Evolutionary conservation across 2,113 vertebrate genomes (phyloP), one percentile per base, ranked within the genome.

Genomic region (Lagopus leucura): DNA sequence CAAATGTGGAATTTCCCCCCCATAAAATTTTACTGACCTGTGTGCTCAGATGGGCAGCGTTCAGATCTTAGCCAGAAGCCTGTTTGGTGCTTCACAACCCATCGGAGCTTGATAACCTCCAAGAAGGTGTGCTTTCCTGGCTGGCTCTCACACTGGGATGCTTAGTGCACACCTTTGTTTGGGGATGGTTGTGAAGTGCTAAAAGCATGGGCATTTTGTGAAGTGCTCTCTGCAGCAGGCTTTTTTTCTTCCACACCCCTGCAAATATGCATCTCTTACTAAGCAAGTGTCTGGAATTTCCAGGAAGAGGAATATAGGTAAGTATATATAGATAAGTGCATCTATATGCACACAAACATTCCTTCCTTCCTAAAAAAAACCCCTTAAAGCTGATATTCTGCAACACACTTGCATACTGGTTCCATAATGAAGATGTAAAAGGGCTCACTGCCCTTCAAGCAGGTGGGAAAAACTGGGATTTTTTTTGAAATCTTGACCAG

Each of bases 51-150:
- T 50, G 72, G 60, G 55, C 79, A 86, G 28, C 0, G 0, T 86
- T 67, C 90, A 91, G 79, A 63, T 77, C 86, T 88, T 86, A 74
- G 45, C 55, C 90, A 78, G 88, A 71, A 45, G 34, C 14, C 55
- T 65, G n/a, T 11, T 88, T 86, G 88, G 65, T 94, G 55, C 65
- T 82, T 48, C 85, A 91, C 30, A 79, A 94, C 40, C 74, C 58
- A 40, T n/a, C 0, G 0, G 13, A 40, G 28, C 54, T 52, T 32
- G 36, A 89, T 82, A 92, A 32, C 5, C 82, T 76, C 42, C 42
- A 70, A 27, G 48, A 82, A 40, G 91, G 65, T 22, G 20, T 30
- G 52, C 50, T 73, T 55, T 52, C 71, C 19, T 30, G 18, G 36
- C 11, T 47, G 85, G 45, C 6, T 79, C 60, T 76, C 32, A 19